Percentiles rank a stretch among this genome's conserved stretches.
Evolutionary conservation across 1,140 invertebrate genomes (phyloP).

Genomic region (Drosophila fuyamai): DNA sequence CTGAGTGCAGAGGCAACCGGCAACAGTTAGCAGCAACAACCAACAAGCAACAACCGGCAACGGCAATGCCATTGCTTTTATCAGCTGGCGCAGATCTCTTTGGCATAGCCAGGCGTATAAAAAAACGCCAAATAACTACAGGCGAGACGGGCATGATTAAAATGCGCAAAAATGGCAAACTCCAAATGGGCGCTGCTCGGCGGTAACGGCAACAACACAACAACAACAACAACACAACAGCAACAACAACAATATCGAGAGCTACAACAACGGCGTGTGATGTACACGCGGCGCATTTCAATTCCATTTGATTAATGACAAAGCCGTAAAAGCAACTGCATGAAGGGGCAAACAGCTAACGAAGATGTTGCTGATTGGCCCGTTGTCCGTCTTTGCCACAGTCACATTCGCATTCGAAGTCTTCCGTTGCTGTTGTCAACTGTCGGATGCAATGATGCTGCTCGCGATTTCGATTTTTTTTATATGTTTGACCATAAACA

Average conservation of each 20-base stretch:
- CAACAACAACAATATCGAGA: constrained; percentile 36
- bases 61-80: constrained; percentile 62
- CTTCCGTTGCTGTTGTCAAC: constrained; percentile 67
- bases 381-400: constrained; percentile 18
- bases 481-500: constrained; percentile 63
- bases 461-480: constrained; percentile 23
- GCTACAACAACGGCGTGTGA: constrained; percentile 64
- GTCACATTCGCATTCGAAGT: not conserved
- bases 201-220: constrained; percentile 52
- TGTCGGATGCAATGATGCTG: constrained; percentile 61
- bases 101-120: constrained; percentile 61
- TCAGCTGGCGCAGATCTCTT: constrained; percentile 69
- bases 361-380: constrained; percentile 81
- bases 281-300: constrained; percentile 81
- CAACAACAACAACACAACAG: constrained; percentile 24
- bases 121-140: constrained; percentile 74
- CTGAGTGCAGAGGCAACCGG: constrained; percentile 16
- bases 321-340: constrained; percentile 80
- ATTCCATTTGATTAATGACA: constrained; percentile 83
- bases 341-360: constrained; percentile 42
- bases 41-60: constrained; percentile 39
- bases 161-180: constrained; percentile 80
- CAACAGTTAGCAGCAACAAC: constrained; percentile 26
- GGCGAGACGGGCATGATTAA: constrained; percentile 79
- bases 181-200: constrained; percentile 77